These are phyloP conservation scores for Megalurothrips usitatus DNA, from an alignment of 2,888 invertebrate genomes.

Conservation along the genomic window DNA sequence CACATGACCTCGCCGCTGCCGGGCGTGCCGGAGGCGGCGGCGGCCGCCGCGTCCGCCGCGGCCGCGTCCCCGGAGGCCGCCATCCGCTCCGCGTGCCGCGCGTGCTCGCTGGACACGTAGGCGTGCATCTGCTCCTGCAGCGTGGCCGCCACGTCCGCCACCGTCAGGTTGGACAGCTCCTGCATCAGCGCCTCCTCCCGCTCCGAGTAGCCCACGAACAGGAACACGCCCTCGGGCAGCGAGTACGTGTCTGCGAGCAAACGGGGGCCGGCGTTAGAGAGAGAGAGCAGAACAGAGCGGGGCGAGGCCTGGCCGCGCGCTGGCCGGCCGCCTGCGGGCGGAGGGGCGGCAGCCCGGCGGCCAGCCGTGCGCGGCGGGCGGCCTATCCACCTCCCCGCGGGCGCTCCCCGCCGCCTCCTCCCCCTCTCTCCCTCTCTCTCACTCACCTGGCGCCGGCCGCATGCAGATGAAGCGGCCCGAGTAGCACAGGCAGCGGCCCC, in stretches of 20 bases:
- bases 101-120: not conserved
- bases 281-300: not conserved
- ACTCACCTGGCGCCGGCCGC: slow-evolving; percentile 68
- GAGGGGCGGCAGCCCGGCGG: too few species aligned
- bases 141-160: slow-evolving; percentile 77
- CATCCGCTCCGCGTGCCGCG: not conserved
- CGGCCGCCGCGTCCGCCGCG: slow-evolving; percentile 28
- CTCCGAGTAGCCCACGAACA: slow-evolving; percentile 84
- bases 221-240: slow-evolving; percentile 77
- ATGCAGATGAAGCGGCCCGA: slow-evolving; percentile 89
- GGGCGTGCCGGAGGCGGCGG: not conserved
- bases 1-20: slow-evolving; percentile 65
- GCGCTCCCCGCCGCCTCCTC: too few species aligned
- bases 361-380: too few species aligned
- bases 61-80: slow-evolving; percentile 33
- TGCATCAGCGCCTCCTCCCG: slow-evolving; percentile 79
- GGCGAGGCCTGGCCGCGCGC: too few species aligned
- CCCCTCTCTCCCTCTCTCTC: not conserved
- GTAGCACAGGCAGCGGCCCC: slow-evolving; percentile 85
- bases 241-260: slow-evolving; percentile 60
- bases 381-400: too few species aligned
- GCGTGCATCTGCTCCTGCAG: slow-evolving; percentile 67
- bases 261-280: not conserved
- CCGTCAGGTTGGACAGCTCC: slow-evolving; percentile 76
- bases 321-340: too few species aligned